Evolutionary conservation across 1,140 invertebrate species (phyloP), one percentile per base, ranked within the genome.

Genomic region (Magallana ariakensis): DNA sequence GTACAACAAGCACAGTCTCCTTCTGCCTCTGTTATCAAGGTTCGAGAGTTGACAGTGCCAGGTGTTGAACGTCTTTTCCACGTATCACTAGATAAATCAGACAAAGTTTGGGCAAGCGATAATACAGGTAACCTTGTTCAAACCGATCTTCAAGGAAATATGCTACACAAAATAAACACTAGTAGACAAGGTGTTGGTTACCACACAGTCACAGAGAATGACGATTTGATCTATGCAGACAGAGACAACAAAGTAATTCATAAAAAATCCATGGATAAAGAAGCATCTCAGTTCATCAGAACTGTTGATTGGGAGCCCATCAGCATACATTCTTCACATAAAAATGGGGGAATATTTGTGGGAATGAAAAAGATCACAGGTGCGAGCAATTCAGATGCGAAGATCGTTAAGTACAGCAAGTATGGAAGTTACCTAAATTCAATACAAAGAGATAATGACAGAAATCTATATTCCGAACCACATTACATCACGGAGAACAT

Each of bases 151-250:
- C n/a, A 66, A 9, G n/a, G 62, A 19, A 16, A 66, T 66, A 19
- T 46, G 33, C 33, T 46, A 46, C 33, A 70, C 6, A n/a, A n/a
- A 11, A 70, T 70, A 70, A 9, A 70, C 11, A 19, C 19, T 22
- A 70, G 19, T 70, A 22, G 62, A 9, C 10, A 22, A 70, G 19
- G 26, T 22, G n/a, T 22, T 9, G 62, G 62, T 26, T 70, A 26
- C 62, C 62, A 70, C 62, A 26, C 62, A 26, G 62, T 70, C 4
- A 70, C 62, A 70, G 7, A 22, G 62, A 22, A 70, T 7, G 19
- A 10, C 19, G 62, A 70, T 70, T 22, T 70, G 62, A 70, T 70
- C 62, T 70, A 22, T 22, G 26, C 62, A 70, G 62, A 70, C 62
- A 11, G 19, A 7, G 62, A 70, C 1, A 70, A 26, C 22, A 19